Percentiles rank a stretch among this genome's conserved stretches.
Evolutionary conservation across 2,797 vertebrate species (phyloP).

Genomic region (Podargus strigoides): DNA sequence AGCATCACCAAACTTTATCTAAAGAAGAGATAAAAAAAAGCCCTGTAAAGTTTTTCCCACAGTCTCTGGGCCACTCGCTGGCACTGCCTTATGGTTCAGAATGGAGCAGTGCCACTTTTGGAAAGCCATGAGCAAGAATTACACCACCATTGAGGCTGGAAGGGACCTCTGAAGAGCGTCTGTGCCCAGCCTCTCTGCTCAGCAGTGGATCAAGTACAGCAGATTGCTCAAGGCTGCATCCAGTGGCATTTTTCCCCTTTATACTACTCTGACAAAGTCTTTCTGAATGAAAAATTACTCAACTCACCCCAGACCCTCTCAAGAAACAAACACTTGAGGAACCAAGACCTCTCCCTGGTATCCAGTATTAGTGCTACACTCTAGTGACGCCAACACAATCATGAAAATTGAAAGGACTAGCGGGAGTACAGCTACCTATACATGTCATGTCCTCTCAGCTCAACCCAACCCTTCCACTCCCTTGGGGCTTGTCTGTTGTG

Average conservation of each 20-base stretch:
- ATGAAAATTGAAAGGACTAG: not conserved
- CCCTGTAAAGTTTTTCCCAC: not conserved
- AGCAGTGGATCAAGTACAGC: not conserved
- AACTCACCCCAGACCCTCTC: not conserved
- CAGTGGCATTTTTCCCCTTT: accelerated
- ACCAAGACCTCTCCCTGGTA: not conserved
- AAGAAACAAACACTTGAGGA: not conserved
- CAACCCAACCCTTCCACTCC: not conserved
- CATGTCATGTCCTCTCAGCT: not conserved
- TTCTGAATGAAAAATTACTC: not conserved
- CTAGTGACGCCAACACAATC: accelerated
- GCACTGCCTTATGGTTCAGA: not conserved
- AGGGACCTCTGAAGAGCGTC: not conserved
- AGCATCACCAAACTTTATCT: not conserved
- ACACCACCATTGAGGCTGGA: not conserved
- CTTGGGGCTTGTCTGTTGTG: not conserved
- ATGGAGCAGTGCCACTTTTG: not conserved
- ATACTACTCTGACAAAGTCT: not conserved
- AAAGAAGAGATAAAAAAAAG: not conserved
- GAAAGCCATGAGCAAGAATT: not conserved
- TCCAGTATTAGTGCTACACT: too few relatives aligned
- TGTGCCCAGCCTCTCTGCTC: not conserved
- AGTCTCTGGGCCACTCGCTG: not conserved
- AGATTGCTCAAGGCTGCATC: not conserved
- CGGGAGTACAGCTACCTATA: not conserved